Conservation (phyloP, 2,888 invertebrate genomes). For the Catocala nupta region DNA sequence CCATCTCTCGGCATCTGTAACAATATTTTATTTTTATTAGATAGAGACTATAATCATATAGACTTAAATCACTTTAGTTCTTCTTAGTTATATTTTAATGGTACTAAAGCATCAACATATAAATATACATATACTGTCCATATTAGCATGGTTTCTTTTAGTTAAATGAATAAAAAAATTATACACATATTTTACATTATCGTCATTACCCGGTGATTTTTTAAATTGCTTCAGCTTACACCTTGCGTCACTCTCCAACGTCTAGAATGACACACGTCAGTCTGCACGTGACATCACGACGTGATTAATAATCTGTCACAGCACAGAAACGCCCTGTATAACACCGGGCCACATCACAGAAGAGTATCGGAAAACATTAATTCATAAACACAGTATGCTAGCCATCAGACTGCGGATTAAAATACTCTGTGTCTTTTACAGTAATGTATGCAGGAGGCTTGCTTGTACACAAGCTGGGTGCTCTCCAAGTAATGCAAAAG, state of each 20-base stretch:
- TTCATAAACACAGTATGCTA: conserved; percentile 9
- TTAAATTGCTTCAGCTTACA: not conserved
- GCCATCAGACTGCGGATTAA: conserved; percentile 5
- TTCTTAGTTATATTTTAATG: too few relatives aligned
- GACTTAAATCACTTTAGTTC: too few relatives aligned
- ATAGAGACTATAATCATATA: too few relatives aligned
- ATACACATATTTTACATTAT: too few relatives aligned
- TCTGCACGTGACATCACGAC: conserved; percentile 38
- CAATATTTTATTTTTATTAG: too few relatives aligned
- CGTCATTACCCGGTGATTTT: not conserved
- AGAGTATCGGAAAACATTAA: conserved; percentile 1
- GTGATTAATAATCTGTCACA: conserved; percentile 45
- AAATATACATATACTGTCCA: too few relatives aligned
- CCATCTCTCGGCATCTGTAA: too few relatives aligned
- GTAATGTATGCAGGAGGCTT: conserved; percentile 24
- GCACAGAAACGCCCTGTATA: conserved; percentile 23
- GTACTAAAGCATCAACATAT: too few relatives aligned
- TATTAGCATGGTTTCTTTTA: too few relatives aligned
- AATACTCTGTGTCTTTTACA: conserved; percentile 17
- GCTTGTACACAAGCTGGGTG: conserved; percentile 24
- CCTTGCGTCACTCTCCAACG: conserved; percentile 11
- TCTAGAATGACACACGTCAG: conserved; percentile 35
- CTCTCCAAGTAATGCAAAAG: conserved; percentile 29
- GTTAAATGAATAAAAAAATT: too few relatives aligned
- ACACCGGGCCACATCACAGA: conserved; percentile 22